These are phyloP conservation scores for Linnaemya vulpina DNA, from an alignment of 2,888 invertebrate genomes.

Conservation along the genomic window DNA sequence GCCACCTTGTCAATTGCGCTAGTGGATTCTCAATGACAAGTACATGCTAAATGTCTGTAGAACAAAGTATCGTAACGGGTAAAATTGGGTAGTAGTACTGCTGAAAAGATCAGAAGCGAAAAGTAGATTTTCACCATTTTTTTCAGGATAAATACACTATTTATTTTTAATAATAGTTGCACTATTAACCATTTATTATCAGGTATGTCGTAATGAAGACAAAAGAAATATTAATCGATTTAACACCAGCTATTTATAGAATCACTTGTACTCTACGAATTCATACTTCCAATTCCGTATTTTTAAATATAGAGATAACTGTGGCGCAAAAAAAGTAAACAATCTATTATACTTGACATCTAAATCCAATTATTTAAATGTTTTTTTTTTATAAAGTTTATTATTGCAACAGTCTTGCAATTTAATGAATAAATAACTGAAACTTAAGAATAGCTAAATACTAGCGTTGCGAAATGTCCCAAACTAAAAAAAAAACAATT, in stretches of 20 bases:
- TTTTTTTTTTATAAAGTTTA: neutral
- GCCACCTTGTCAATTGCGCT: too few relatives aligned
- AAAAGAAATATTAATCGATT: constrained; percentile 20
- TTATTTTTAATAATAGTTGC: constrained; percentile 18
- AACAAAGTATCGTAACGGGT: too few relatives aligned
- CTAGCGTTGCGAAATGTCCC: too few relatives aligned
- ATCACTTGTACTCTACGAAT: neutral
- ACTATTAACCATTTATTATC: constrained; percentile 46
- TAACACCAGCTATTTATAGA: constrained; percentile 25
- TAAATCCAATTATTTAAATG: neutral
- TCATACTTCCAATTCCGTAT: constrained; percentile 6
- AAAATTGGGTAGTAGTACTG: too few relatives aligned
- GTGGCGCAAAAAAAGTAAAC: neutral
- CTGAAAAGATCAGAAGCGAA: too few relatives aligned
- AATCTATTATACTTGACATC: neutral
- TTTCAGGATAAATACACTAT: too few relatives aligned
- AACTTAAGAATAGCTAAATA: too few relatives aligned
- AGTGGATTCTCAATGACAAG: too few relatives aligned
- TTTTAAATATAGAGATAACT: neutral
- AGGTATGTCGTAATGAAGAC: constrained; percentile 26
- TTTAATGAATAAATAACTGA: constrained; percentile 1
- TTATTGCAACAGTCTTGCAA: neutral
- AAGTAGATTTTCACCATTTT: too few relatives aligned
- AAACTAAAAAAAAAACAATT: too few relatives aligned
- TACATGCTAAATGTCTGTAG: too few relatives aligned